These are phyloP conservation scores for Hermaeophaga mercurialis DNA, from an alignment of 2,888 invertebrate genomes.

Conservation along the genomic window DNA sequence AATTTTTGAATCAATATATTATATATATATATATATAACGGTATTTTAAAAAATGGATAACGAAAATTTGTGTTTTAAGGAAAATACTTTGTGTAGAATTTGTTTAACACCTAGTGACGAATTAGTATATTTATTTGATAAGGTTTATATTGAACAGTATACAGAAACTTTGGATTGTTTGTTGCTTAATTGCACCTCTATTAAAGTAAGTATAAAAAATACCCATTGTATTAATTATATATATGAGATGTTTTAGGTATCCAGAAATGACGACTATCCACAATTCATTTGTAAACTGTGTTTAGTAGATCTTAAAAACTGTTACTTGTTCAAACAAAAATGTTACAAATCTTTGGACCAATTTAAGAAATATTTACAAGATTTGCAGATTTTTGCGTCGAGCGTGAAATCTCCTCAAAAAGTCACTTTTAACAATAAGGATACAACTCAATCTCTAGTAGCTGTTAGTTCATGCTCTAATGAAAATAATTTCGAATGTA, in stretches of 20 bases:
- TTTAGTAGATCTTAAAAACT: slow-evolving; percentile 40
- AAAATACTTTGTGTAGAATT: slow-evolving; percentile 37
- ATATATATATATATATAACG: too few relatives aligned
- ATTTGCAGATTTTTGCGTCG: too few relatives aligned
- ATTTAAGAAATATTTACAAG: slow-evolving; percentile 33
- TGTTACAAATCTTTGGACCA: slow-evolving; percentile 42
- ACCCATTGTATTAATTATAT: slow-evolving; percentile 2
- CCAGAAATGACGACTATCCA: slow-evolving; percentile 40
- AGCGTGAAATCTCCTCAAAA: too few relatives aligned
- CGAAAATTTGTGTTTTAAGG: slow-evolving; percentile 1
- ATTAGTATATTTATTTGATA: slow-evolving; percentile 41
- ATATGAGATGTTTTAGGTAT: slow-evolving; percentile 36
- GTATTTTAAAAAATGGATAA: slow-evolving; percentile 7
- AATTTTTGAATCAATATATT: too few relatives aligned
- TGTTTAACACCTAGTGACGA: slow-evolving; percentile 37
- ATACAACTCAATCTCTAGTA: too few relatives aligned
- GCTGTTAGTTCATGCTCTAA: background rate
- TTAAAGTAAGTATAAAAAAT: slow-evolving; percentile 35
- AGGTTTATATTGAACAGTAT: slow-evolving; percentile 31
- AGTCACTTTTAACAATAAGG: too few relatives aligned
- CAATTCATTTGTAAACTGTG: slow-evolving; percentile 45
- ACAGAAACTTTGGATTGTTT: slow-evolving; percentile 38
- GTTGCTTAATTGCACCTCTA: slow-evolving; percentile 41
- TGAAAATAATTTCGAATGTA: background rate
- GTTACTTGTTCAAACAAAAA: slow-evolving; percentile 44